phyloP scores from a whole-genome alignment of 2,113 vertebrate genomes.

The Vombatus ursinus region DNA sequence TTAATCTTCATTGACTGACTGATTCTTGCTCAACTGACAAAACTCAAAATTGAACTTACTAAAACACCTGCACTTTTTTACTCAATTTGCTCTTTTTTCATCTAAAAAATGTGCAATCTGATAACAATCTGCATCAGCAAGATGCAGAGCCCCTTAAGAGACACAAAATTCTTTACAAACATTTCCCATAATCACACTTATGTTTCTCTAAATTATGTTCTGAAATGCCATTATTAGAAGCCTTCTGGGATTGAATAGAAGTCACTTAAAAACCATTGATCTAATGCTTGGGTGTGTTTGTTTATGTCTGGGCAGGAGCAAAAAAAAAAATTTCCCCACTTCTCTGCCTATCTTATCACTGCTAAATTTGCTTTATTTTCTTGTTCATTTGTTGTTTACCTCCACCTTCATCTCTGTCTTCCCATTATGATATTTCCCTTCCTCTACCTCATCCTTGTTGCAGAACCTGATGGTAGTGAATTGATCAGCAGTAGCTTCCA shows the following conservation, averaged over 20 bases:
- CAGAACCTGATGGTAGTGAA: neutral
- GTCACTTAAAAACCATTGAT: neutral
- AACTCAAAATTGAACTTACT: neutral
- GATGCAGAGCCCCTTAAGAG: no score
- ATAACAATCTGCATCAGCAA: no score
- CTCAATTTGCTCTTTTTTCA: neutral
- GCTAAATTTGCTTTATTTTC: neutral
- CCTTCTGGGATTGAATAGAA: neutral
- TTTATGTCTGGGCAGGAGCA: neutral
- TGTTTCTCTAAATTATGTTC: neutral
- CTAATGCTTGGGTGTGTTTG: neutral
- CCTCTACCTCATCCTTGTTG: neutral
- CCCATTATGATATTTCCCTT: neutral
- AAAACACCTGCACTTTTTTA: neutral
- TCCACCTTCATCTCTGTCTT: neutral
- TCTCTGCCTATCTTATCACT: neutral
- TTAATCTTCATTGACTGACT: neutral
- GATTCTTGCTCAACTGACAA: neutral
- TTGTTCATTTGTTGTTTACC: neutral
- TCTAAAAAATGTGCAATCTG: neutral
- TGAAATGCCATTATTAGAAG: neutral
- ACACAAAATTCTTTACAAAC: neutral
- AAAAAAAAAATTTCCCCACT: neutral
- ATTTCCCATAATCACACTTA: neutral
- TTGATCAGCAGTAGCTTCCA: neutral